Base-by-base conservation (phyloP, 1,140 invertebrate species). In the Phocides pigmalion region DNA sequence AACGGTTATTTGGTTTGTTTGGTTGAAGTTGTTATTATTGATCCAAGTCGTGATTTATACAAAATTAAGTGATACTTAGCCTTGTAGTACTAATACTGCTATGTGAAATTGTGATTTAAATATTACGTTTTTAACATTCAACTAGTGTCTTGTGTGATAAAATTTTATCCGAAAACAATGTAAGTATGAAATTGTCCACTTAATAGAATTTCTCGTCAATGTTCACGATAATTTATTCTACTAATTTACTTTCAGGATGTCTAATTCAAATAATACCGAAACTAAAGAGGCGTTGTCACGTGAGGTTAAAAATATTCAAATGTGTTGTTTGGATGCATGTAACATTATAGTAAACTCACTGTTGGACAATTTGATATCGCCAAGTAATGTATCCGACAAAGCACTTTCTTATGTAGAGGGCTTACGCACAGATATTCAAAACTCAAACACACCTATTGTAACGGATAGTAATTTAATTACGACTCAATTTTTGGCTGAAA, bases 401-500 rank as follows among this genome's bases (percentile, higher is more conserved):
- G 64, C 72, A 11, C 46, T 84, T 0, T 68, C 63, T 50, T 88
- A 88, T 49, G 47, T 88, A 0, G 82, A 84, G 46, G 81, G 79
- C 4, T 44, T 89, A 14, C 51, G 75, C 28, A 76, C 66, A 15
- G 79, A 86, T 22, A 75, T 89, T 22, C 73, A 82, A 44, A 82
- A 80, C 54, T 74, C 78, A 0, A 79, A 75, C 35, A 84, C 81
- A 5, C 44, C 68, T 2, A 81, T 89, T 11, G 51, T 61, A 0
- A 74, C 62, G 0, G 82, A 88, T 64, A 77, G 81, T 22, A 87
- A 90, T 65, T 70, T 86, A 42, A 72, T 84, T 32, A 81, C 87
- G 1, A 80, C 62, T 25, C 79, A 83, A 59, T 89, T 82, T 68
- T 59, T 88, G 3, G 64, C 62, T 37, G 86, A 89, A 64, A 70